Base-by-base conservation (phyloP, 1,140 invertebrate species). In the Halictus rubicundus region DNA sequence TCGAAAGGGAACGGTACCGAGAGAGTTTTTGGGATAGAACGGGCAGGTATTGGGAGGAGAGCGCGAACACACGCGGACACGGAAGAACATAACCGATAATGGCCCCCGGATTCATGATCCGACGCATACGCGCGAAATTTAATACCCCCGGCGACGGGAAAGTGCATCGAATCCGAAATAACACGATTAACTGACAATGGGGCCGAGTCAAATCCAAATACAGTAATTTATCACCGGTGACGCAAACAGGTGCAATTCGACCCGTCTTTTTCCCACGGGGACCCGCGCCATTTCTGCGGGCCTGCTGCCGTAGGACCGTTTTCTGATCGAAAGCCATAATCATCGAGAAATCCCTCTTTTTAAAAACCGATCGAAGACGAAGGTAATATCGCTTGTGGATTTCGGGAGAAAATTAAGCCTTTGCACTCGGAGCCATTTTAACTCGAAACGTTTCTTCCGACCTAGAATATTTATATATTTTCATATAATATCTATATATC, bases 31-130 rank as follows among this genome's bases (percentile, higher is more conserved):
- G 32, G 3, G 32, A 52, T 19, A 52, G 49, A 32, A 5, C 14
- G 16, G 49, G 3, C 2, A 3, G 16, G 16, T 14, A 57, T n/a
- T 19, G n/a, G 54, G 6, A 21, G 7, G 54, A 68, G 76, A 64
- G 52, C 23, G 59, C 39, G 27, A 71, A 63, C 42, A 63, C 39
- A 78, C 64, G 42, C 57, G 63, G 59, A 71, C 75, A 59, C 52
- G 73, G 14, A 39, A 68, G 73, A 78, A 39, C 42, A 52, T 63
- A 70, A 46, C 68, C 68, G 76, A 72, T 78, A 78, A 72, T 64
- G 68, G 37, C 10, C 16, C 42, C 14, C 19, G 21, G 68, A 72
- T 78, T 71, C 74, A 39, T 66, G 72, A 74, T 49, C 72, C 23
- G 23, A 8, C 21, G 66, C n/a, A 23, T 71, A 71, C 25, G 12